Evolutionary conservation across 2,113 vertebrate genomes (phyloP).

Genomic region (Eleginops maclovinus): DNA sequence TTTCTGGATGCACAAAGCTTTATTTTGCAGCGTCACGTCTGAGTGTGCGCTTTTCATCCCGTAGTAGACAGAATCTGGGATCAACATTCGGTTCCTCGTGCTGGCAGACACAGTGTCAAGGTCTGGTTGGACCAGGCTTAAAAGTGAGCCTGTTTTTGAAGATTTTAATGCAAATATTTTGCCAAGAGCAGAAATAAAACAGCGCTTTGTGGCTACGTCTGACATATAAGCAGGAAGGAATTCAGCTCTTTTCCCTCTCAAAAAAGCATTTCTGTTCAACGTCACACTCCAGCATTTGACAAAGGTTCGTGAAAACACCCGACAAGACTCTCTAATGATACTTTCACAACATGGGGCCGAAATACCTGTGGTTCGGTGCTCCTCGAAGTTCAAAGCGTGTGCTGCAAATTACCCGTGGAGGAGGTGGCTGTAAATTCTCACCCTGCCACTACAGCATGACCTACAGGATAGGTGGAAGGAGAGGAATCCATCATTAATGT

Average conservation of each 20-base stretch:
- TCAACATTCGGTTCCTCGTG: conserved; percentile 3
- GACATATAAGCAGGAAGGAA: conserved; percentile 50
- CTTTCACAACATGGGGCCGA: conserved; percentile 30
- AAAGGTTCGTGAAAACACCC: conserved; percentile 40
- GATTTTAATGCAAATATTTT: conserved; percentile 55
- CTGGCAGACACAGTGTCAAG: background rate
- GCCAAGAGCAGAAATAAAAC: conserved; percentile 65
- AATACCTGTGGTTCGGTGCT: conserved; percentile 55
- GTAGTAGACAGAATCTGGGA: conserved; percentile 61
- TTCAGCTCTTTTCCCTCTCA: conserved; percentile 24
- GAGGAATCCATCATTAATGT: conserved; percentile 45
- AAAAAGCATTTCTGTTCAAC: conserved; percentile 50
- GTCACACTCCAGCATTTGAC: conserved; percentile 35
- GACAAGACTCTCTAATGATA: conserved; percentile 29
- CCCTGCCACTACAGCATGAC: conserved; percentile 5
- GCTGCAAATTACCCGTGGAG: too few relatives aligned
- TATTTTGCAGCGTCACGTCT: conserved; percentile 19
- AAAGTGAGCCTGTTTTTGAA: conserved; percentile 51
- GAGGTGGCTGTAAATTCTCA: conserved; percentile 42
- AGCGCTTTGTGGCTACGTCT: conserved; percentile 49
- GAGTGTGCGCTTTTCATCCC: conserved; percentile 6
- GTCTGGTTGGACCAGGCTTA: conserved; percentile 11
- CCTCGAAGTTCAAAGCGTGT: conserved; percentile 23
- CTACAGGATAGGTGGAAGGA: conserved; percentile 13
- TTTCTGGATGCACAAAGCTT: conserved; percentile 54